Conservation (phyloP, 1,140 invertebrate genomes). For the Drosophila equinoxialis region DNA sequence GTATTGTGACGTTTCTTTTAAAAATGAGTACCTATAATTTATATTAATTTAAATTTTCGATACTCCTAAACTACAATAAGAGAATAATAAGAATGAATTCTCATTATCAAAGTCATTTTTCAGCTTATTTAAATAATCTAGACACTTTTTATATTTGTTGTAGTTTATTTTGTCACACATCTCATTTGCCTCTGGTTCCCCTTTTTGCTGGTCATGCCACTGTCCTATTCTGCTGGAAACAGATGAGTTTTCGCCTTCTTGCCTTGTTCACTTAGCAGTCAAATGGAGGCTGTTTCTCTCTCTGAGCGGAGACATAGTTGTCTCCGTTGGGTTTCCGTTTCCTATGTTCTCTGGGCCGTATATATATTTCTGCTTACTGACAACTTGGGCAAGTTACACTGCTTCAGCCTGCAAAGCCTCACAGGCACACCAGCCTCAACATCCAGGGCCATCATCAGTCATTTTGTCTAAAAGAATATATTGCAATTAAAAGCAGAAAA, state of each 20-base stretch:
- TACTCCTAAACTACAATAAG: too few relatives aligned
- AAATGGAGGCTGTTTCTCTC: conserved; percentile 58
- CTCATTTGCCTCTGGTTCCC: not conserved
- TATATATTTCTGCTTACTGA: conserved; percentile 60
- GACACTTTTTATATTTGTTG: not conserved
- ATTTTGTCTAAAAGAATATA: conserved; percentile 82
- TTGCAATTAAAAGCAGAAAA: conserved; percentile 82
- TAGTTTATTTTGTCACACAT: not conserved
- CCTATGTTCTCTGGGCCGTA: conserved; percentile 73
- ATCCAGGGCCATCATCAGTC: conserved; percentile 69
- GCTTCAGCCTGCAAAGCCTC: not conserved
- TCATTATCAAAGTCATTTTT: too few relatives aligned
- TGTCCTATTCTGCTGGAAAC: not conserved
- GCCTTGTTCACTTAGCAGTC: conserved; percentile 78
- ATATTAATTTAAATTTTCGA: too few relatives aligned
- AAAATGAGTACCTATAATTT: too few relatives aligned
- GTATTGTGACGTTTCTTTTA: too few relatives aligned
- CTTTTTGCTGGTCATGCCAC: not conserved
- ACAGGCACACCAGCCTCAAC: conserved; percentile 2
- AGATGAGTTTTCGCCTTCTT: conserved; percentile 9
- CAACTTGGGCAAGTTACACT: conserved; percentile 21
- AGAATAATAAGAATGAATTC: too few relatives aligned
- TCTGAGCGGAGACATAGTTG: conserved; percentile 56
- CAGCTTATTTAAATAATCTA: too few relatives aligned
- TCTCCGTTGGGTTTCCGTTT: conserved; percentile 77